phyloP scores from a whole-genome alignment of 2,113 vertebrate species.

The Phainopepla nitens region DNA sequence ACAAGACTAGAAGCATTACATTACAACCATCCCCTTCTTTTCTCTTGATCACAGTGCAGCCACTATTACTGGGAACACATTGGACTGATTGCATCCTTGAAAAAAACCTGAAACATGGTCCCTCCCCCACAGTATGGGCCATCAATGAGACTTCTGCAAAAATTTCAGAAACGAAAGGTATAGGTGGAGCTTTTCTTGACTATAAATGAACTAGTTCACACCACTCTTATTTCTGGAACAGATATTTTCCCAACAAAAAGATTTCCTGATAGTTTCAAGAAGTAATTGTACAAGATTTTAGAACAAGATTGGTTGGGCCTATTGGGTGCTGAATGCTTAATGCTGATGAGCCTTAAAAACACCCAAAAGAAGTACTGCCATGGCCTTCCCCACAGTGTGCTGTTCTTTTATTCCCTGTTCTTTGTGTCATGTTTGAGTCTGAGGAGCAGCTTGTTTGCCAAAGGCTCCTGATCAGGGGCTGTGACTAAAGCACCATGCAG shows the following conservation, averaged over 20 bases:
- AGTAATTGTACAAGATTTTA: neutral
- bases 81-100: neutral
- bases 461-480: neutral
- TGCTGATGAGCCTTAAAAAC: neutral
- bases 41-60: neutral
- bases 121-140: neutral
- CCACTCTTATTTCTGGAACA: neutral
- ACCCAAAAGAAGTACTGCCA: neutral
- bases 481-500: neutral
- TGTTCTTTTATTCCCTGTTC: neutral
- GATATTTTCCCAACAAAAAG: neutral
- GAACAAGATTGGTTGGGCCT: neutral
- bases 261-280: neutral
- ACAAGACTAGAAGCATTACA: neutral
- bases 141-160: neutral
- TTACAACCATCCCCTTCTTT: neutral
- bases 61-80: neutral
- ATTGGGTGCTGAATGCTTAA: neutral
- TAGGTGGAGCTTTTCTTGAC: neutral
- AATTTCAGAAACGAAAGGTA: neutral
- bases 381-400: neutral
- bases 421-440: neutral
- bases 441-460: neutral
- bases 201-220: neutral
- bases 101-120: neutral